A percentile compares a stretch with the other conserved stretches of the same genome.
phyloP scores from a whole-genome alignment of 2,888 invertebrate genomes.

The Conus canariensis region DNA sequence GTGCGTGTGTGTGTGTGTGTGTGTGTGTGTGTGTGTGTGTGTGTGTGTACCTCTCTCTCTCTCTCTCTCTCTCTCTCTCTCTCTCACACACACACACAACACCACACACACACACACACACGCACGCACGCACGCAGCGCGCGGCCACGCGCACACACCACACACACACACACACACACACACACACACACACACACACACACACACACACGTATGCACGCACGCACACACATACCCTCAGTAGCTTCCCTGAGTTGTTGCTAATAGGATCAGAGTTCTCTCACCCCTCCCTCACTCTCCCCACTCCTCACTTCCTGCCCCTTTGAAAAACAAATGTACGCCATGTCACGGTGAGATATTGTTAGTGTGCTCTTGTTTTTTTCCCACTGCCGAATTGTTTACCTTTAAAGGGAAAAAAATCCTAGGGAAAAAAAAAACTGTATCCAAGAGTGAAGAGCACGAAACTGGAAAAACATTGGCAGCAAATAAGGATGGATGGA shows the following conservation, averaged over 20 bases:
- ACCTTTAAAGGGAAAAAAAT: no score
- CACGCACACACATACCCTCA: neutral
- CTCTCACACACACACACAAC: neutral
- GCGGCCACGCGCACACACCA: neutral
- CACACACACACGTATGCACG: neutral
- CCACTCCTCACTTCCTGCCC: neutral
- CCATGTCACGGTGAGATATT: neutral
- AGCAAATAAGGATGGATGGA: no score
- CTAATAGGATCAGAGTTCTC: neutral
- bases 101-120: slow-evolving; percentile 1
- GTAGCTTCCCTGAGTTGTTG: neutral
- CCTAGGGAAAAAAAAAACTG: no score
- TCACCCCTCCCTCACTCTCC: neutral
- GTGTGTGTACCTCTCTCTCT: neutral
- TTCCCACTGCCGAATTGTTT: no score
- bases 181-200: slow-evolving; percentile 25
- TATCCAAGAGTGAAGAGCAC: no score
- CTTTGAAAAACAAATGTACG: neutral
- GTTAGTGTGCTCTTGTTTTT: no score
- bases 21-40: neutral
- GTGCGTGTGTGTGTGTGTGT: neutral
- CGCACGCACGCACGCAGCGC: slow-evolving; percentile 14
- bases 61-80: neutral
- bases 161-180: slow-evolving; percentile 18
- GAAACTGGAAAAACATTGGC: no score